Evolutionary conservation across 2,797 vertebrate species (phyloP), one percentile per base, ranked within the genome.

Genomic region (Heterohyrax brucei): DNA sequence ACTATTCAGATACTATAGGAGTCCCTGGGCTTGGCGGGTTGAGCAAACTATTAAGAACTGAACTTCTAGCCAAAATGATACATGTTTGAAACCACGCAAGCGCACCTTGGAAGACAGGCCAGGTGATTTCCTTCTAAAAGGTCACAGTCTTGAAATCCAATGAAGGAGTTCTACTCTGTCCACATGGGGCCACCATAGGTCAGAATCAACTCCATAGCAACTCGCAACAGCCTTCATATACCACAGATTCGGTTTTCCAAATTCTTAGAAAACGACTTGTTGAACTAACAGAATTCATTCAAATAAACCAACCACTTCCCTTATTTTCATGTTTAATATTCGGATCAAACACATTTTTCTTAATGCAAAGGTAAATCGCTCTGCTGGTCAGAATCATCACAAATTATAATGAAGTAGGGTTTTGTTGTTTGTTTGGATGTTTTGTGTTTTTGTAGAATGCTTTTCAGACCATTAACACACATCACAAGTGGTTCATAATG

Each of bases 301-400:
- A 80, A 68, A 48, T 82, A 89, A 77, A 16, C 30, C 92, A 44
- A 68, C 24, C 10, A 18, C 30, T 80, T 81, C 30, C 39, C 62
- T 94, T 87, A 18, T 83, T 96, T 89, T 78, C 28, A 50, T 79
- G 13, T 90, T 87, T 93, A 80, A 86, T 84, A 90, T 92, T 93
- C 46, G 88, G 16, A 91, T 53, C 68, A 70, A 93, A 76, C 14
- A 79, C 56, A 75, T 87, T 96, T 95, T 89, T 87, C 33, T 82
- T 64, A 86, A 82, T 46, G 26, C 19, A 79, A 78, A 87, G 3
- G 87, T 85, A 90, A 94, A 84, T 10, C 5, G 44, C 83, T 62
- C 39, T 86, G 21, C 28, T 87, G 68, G 81, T 91, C 33, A 78
- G 85, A 93, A 95, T 80, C 86, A 75, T 73, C 21, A 76, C 26